Base-by-base conservation (phyloP, 2,797 vertebrate species). In the Ctenosaura bakeri region DNA sequence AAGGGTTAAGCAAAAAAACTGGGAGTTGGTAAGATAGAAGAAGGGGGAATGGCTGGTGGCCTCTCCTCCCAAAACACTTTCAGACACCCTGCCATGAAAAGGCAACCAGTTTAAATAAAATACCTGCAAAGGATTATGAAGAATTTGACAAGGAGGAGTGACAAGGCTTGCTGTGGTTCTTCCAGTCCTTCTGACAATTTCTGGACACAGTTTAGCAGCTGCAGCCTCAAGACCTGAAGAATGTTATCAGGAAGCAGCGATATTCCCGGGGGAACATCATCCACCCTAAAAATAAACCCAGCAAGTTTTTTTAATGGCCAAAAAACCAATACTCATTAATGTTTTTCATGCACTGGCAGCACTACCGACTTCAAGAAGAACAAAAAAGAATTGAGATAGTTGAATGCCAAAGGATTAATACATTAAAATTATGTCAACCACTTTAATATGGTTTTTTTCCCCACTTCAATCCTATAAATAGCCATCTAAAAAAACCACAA, bases 61-160 rank as follows among this genome's bases (percentile, higher is more conserved):
- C 13, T 38, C 59, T 42, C 29, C 35, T 38, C 32, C 5, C 7
- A 50, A 42, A 66, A 56, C 64, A 71, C 16, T 54, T 10, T 6
- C n/a, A 50, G 10, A 6, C 42, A 46, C 42, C 42, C 35, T 24
- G 14, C 42, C 32, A 6, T 83, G 35, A 69, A 83, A 83, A 50
- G n/a, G 42, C 71, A 90, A 20, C 26, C 64, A 56, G 38, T 54
- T 77, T 32, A 90, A 79, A 89, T 29, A 90, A 88, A 6, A 92
- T 96, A 98, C 99, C 99, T 98, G 99, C 99, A 99, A 96, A 98
- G 97, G 95, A 99, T 97, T 94, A 99, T 99, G 92, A 99, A 98
- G 96, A 99, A 99, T 92, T 99, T 99, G 88, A 99, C 98, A 77
- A 99, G 98, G 86, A 99, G 95, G 93, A 99, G 94, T 1, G 98